A percentile compares a stretch with the other conserved stretches of the same genome.
These are phyloP conservation scores for Colaptes auratus DNA, from an alignment of 2,113 vertebrate genomes.

Conservation along the genomic window DNA sequence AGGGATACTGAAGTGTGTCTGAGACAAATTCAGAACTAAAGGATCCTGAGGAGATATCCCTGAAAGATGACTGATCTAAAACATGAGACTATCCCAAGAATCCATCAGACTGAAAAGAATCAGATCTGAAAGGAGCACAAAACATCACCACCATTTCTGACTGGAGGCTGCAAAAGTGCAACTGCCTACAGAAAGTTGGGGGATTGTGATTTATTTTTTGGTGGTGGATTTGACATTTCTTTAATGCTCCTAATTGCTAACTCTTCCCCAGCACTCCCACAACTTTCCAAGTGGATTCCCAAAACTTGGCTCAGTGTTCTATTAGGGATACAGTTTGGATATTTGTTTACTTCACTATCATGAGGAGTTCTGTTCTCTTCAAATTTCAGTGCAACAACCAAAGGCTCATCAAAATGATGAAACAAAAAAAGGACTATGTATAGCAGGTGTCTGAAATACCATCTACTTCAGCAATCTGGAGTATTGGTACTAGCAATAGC, in stretches of 20 bases:
- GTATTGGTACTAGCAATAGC: conserved; percentile 20
- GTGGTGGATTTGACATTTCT: background rate
- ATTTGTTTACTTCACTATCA: background rate
- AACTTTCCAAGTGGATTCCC: background rate
- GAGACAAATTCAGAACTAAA: background rate
- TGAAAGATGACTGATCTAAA: background rate
- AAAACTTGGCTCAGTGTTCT: background rate
- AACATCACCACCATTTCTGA: background rate
- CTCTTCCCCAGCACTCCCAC: background rate
- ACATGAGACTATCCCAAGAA: background rate
- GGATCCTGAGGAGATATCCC: background rate
- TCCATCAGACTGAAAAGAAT: background rate
- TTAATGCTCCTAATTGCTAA: background rate
- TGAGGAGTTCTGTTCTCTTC: background rate
- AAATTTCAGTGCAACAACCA: background rate
- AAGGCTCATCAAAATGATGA: background rate
- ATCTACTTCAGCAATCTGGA: conserved; percentile 30
- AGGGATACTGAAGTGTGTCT: background rate
- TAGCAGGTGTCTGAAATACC: conserved; percentile 48
- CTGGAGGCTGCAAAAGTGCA: background rate
- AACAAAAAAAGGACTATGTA: conserved; percentile 33
- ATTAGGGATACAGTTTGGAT: background rate
- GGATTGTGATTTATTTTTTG: no score
- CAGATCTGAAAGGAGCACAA: background rate
- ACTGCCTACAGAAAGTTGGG: background rate